phyloP scores from a whole-genome alignment of 1,140 invertebrate genomes.

The Sycophaga agraensis region DNA sequence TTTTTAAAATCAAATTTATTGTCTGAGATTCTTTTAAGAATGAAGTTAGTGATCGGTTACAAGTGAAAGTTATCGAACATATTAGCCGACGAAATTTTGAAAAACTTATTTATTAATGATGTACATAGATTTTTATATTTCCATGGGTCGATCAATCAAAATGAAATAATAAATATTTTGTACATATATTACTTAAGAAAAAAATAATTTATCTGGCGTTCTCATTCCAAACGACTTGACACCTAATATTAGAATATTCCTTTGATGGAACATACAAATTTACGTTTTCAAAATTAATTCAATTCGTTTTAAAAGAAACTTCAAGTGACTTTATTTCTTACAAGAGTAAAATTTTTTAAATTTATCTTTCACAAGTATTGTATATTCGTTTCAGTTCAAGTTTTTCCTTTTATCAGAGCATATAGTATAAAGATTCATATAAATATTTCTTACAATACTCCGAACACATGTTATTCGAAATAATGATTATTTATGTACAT shows the following conservation, averaged over 20 bases:
- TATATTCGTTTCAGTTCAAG: neutral
- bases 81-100: conserved; percentile 15
- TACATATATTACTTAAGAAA: conserved; percentile 47
- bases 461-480: neutral
- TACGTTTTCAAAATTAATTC: neutral
- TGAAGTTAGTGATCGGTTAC: neutral
- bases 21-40: conserved; percentile 3
- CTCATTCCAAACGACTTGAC: conserved; percentile 41
- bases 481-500: neutral
- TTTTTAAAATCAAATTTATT: conserved; percentile 1
- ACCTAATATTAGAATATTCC: conserved; percentile 12
- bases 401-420: neutral
- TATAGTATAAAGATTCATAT: neutral
- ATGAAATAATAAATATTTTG: conserved; percentile 54
- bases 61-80: neutral
- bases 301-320: neutral
- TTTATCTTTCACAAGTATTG: neutral
- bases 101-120: conserved; percentile 30
- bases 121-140: conserved; percentile 32
- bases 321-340: neutral
- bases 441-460: neutral
- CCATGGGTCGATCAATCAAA: conserved; percentile 23
- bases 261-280: too few species aligned
- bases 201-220: conserved; percentile 45
- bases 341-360: neutral